Percentiles rank a stretch among this genome's conserved stretches.
phyloP scores from a whole-genome alignment of 2,797 vertebrate species.

The Silurus lanzhouensis region DNA sequence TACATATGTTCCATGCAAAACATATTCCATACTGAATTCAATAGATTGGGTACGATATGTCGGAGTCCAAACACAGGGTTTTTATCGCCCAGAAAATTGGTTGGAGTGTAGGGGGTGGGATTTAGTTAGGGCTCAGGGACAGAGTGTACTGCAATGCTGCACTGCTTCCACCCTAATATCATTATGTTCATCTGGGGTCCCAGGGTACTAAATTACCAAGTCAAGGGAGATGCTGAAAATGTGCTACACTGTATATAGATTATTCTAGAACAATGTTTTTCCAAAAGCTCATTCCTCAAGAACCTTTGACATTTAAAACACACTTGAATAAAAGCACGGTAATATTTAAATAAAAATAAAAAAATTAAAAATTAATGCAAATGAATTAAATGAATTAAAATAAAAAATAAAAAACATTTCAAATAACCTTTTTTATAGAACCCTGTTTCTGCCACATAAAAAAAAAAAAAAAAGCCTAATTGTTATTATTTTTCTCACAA shows the following conservation, averaged over 20 bases:
- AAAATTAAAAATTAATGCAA: too few relatives aligned
- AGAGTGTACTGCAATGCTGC: not conserved
- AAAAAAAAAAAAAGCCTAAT: too few relatives aligned
- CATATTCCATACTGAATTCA: not conserved
- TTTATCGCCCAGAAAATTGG: slow-evolving; percentile 5
- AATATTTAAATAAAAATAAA: too few relatives aligned
- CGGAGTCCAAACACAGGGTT: not conserved
- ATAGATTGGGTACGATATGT: not conserved
- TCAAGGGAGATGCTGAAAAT: slow-evolving; percentile 21
- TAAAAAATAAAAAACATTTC: too few relatives aligned
- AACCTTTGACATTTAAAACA: not conserved
- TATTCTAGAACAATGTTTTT: not conserved
- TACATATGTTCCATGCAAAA: not conserved
- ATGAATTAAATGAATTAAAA: too few relatives aligned
- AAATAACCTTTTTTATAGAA: too few relatives aligned
- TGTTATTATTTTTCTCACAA: too few relatives aligned
- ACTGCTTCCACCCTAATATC: not conserved
- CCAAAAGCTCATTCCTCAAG: not conserved
- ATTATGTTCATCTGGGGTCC: slow-evolving; percentile 14
- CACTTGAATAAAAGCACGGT: not conserved
- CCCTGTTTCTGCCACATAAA: too few relatives aligned
- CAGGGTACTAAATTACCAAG: not conserved
- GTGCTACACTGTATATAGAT: not conserved
- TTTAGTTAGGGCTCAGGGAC: not conserved
- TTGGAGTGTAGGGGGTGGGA: not conserved